phyloP scores from a whole-genome alignment of 2,888 invertebrate genomes.

The Tenthredo distinguenda region DNA sequence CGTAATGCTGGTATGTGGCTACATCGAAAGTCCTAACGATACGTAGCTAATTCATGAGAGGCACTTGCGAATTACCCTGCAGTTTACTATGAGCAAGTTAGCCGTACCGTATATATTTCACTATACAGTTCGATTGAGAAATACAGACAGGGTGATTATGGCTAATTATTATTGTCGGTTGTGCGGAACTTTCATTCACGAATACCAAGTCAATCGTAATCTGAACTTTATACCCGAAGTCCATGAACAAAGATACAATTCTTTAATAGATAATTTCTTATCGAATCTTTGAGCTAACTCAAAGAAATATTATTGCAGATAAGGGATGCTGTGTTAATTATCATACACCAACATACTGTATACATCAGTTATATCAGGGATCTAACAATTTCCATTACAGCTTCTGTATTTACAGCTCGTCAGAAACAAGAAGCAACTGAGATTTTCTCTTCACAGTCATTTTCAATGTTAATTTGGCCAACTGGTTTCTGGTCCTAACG shows the following conservation, averaged over 20 bases:
- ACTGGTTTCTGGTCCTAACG: conserved; percentile 13
- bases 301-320: too few relatives aligned
- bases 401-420: background rate
- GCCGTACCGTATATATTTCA: background rate
- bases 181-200: conserved; percentile 31
- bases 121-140: conserved; percentile 16
- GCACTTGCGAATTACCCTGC: background rate
- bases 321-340: background rate
- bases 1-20: background rate
- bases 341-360: background rate
- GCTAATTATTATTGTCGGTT: background rate
- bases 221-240: conserved; percentile 53
- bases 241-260: background rate
- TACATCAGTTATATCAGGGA: background rate
- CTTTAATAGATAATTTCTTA: background rate
- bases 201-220: conserved; percentile 26
- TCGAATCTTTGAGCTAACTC: background rate
- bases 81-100: background rate
- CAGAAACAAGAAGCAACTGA: background rate
- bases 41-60: background rate
- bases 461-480: background rate
- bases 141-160: background rate
- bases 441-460: background rate
- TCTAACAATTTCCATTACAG: background rate
- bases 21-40: background rate